Conservation (phyloP, 2,888 invertebrate species). For the Ophonus ardosiacus region DNA sequence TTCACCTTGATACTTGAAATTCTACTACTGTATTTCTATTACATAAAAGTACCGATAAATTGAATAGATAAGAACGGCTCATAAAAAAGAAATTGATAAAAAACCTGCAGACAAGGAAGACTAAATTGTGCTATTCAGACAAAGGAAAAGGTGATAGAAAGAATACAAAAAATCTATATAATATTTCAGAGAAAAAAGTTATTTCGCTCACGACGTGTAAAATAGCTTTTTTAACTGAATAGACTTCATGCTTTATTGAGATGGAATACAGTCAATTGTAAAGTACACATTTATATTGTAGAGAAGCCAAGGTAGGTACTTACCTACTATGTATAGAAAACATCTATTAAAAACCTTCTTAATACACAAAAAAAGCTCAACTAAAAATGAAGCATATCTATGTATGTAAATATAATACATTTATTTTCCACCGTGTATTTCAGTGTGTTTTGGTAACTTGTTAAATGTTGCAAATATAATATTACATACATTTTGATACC, state of each 20-base stretch:
- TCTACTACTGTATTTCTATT: not conserved
- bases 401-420: too few relatives aligned
- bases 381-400: too few relatives aligned
- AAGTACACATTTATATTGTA: not conserved
- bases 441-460: too few relatives aligned
- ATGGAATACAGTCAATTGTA: not conserved
- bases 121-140: constrained; percentile 25
- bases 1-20: not conserved
- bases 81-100: constrained; percentile 7
- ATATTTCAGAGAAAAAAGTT: constrained; percentile 5
- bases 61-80: not conserved
- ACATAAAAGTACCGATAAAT: not conserved
- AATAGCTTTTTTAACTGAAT: constrained; percentile 2
- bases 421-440: too few relatives aligned
- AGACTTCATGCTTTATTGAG: constrained; percentile 21
- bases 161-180: not conserved
- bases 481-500: too few relatives aligned
- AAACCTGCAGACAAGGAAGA: not conserved
- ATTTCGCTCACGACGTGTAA: not conserved
- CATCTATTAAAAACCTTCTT: not conserved
- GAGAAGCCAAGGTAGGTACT: not conserved
- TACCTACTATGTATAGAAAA: not conserved
- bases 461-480: too few relatives aligned
- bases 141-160: not conserved
- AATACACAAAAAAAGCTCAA: too few relatives aligned